A percentile compares a stretch with the other conserved stretches of the same genome.
Conservation (phyloP, 2,888 invertebrate species). For the Drosophila picticornis region DNA sequence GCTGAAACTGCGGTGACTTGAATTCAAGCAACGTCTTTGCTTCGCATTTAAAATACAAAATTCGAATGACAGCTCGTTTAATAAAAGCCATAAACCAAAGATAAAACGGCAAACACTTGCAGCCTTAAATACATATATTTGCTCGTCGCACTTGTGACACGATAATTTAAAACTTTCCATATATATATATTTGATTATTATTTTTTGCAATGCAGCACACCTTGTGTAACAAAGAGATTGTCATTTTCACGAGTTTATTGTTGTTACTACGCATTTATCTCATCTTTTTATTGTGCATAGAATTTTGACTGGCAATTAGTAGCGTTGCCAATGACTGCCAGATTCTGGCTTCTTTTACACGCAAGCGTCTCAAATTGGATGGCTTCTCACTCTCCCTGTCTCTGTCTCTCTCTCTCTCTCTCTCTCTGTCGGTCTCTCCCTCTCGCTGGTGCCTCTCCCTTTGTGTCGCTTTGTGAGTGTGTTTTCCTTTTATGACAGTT, state of each 20-base stretch:
- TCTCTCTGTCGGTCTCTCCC: not conserved
- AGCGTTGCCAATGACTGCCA: slow-evolving; percentile 73
- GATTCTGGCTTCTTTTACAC: slow-evolving; percentile 32
- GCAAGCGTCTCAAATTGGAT: slow-evolving; percentile 28
- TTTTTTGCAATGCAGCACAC: not conserved
- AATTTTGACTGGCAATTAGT: slow-evolving; percentile 79
- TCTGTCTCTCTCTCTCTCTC: not conserved
- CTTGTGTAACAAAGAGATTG: not conserved
- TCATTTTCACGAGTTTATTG: slow-evolving; percentile 50
- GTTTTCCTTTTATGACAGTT: slow-evolving; percentile 68
- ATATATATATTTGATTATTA: not conserved
- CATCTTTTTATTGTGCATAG: slow-evolving; percentile 69
- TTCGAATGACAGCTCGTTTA: slow-evolving; percentile 14
- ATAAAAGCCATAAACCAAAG: slow-evolving; percentile 2
- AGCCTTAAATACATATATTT: not conserved
- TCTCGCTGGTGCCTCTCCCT: too few relatives aligned
- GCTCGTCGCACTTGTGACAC: slow-evolving; percentile 36
- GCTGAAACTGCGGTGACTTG: not conserved
- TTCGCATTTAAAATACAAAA: not conserved
- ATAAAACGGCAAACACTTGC: slow-evolving; percentile 4
- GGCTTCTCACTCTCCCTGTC: slow-evolving; percentile 4
- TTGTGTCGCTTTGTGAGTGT: slow-evolving; percentile 4
- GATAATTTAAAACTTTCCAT: slow-evolving; percentile 33
- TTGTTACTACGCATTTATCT: slow-evolving; percentile 75
- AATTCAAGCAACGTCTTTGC: not conserved